Conservation (phyloP, 1,140 invertebrate genomes). For the Leguminivora glycinivorella region DNA sequence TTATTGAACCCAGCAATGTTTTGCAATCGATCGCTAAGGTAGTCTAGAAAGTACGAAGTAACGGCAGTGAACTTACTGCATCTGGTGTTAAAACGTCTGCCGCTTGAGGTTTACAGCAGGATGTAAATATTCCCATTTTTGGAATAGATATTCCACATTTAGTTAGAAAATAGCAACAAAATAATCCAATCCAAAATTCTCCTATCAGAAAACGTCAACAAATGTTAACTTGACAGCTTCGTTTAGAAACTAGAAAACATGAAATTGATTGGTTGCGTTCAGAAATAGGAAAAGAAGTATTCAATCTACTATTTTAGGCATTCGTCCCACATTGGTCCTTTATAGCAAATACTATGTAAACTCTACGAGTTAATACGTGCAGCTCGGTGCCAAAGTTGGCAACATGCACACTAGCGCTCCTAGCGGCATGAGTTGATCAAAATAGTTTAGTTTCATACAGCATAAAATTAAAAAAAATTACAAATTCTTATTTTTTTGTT, state of each 20-base stretch:
- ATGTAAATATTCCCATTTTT: slow-evolving; percentile 72
- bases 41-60: not conserved
- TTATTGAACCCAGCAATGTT: not conserved
- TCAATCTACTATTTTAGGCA: too few relatives aligned
- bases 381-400: too few relatives aligned
- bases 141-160: not conserved
- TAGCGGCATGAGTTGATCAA: too few relatives aligned
- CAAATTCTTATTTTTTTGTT: too few relatives aligned
- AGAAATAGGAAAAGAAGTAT: not conserved
- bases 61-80: slow-evolving; percentile 58
- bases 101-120: slow-evolving; percentile 73
- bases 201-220: slow-evolving; percentile 26
- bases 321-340: too few relatives aligned
- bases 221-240: slow-evolving; percentile 3
- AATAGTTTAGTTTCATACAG: too few relatives aligned
- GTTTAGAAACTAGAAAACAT: not conserved
- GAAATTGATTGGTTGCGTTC: not conserved
- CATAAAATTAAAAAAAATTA: too few relatives aligned
- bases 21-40: slow-evolving; percentile 21
- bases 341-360: too few relatives aligned
- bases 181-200: not conserved
- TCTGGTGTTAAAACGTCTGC: slow-evolving; percentile 70
- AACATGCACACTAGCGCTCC: too few relatives aligned
- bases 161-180: slow-evolving; percentile 16
- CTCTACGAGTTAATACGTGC: too few relatives aligned